phyloP scores from a whole-genome alignment of 1,140 invertebrate genomes.

The Halesus radiatus region DNA sequence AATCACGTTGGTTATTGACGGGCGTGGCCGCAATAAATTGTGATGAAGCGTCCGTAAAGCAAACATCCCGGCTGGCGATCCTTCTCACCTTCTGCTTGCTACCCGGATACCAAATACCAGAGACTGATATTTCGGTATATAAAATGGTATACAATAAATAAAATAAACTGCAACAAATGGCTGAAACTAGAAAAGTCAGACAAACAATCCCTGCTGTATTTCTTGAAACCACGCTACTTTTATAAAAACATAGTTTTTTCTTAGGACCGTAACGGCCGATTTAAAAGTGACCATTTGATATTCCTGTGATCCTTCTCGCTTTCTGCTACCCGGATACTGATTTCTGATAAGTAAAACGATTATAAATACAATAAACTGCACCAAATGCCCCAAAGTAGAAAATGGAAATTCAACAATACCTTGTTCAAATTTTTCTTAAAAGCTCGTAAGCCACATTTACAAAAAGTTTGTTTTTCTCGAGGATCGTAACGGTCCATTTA shows the following conservation, averaged over 20 bases:
- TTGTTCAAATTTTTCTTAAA: too few species aligned
- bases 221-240: too few species aligned
- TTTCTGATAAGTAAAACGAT: too few species aligned
- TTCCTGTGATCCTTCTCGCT: too few species aligned
- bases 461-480: too few species aligned
- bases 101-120: neutral
- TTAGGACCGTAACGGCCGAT: neutral
- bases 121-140: too few species aligned
- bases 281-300: neutral
- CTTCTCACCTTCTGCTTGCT: constrained; percentile 30
- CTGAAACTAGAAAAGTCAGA: neutral
- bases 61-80: constrained; percentile 63
- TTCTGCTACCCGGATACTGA: neutral
- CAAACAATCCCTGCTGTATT: too few species aligned
- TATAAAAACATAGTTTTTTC: too few species aligned
- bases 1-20: constrained; percentile 47
- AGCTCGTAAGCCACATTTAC: too few species aligned
- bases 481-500: neutral
- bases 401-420: too few species aligned
- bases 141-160: neutral
- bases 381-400: neutral
- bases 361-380: neutral
- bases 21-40: constrained; percentile 71
- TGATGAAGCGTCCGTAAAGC: constrained; percentile 66
- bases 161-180: neutral